These are phyloP conservation scores for Ladona fulva DNA, from an alignment of 1,140 invertebrate genomes.

Conservation along the genomic window DNA sequence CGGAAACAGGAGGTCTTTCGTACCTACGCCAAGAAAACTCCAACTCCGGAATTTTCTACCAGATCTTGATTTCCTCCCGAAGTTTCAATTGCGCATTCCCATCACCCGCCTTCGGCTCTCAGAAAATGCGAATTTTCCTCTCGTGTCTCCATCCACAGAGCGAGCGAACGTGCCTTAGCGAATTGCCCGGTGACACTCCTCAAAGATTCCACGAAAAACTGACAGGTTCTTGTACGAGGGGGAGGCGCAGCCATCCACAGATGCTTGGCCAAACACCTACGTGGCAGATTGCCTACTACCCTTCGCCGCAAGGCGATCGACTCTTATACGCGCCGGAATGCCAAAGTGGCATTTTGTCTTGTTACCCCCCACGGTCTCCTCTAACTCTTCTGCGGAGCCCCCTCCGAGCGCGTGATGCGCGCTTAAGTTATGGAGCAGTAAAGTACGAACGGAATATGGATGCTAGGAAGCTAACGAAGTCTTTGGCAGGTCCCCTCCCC, in stretches of 20 bases:
- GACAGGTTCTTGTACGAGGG: neutral
- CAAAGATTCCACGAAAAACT: neutral
- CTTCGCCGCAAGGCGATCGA: neutral
- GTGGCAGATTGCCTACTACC: neutral
- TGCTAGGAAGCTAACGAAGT: neutral
- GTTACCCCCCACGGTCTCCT: neutral
- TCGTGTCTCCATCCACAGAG: too few species aligned
- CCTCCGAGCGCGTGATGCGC: neutral
- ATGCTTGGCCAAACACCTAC: slow-evolving; percentile 2
- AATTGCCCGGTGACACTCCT: neutral
- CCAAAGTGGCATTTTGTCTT: slow-evolving; percentile 9
- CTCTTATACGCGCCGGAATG: neutral
- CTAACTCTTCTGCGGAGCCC: neutral
- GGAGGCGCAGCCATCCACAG: neutral
- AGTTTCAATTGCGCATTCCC: too few species aligned
- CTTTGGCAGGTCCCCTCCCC: neutral
- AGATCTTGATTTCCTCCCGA: too few species aligned
- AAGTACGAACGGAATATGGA: neutral
- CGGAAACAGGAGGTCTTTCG: too few species aligned
- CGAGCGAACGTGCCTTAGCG: too few species aligned
- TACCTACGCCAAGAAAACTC: too few species aligned
- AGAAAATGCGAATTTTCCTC: too few species aligned
- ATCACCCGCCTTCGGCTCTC: too few species aligned
- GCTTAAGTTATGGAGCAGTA: slow-evolving; percentile 9
- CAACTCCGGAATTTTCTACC: too few species aligned